A percentile compares a stretch with the other conserved stretches of the same genome.
Conservation (phyloP, 2,888 invertebrate species). For the Parelbella ahira region DNA sequence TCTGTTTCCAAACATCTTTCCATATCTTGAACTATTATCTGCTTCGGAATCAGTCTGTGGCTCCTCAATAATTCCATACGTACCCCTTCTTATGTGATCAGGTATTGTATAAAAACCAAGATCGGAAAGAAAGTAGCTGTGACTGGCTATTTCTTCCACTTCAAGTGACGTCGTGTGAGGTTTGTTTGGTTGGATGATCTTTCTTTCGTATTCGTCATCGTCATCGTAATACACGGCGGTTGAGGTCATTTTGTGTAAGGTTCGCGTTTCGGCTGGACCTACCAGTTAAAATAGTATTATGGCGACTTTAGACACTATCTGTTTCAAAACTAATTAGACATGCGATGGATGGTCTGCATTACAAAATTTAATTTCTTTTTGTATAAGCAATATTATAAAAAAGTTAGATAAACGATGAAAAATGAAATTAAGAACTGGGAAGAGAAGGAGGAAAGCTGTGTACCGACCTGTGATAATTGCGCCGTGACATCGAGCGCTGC, state of each 20-base stretch:
- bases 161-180: constrained; percentile 77
- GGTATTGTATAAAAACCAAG: constrained; percentile 68
- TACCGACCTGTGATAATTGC: constrained; percentile 83
- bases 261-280: constrained; percentile 85
- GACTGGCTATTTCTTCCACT: constrained; percentile 82
- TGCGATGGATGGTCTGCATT: constrained; percentile 48
- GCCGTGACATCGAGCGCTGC: constrained; percentile 82
- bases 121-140: constrained; percentile 80
- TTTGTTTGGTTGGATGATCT: constrained; percentile 66
- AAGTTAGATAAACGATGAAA: constrained; percentile 26
- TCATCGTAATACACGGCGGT: constrained; percentile 81
- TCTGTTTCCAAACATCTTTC: constrained; percentile 60
- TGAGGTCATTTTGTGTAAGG: constrained; percentile 83
- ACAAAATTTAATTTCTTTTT: constrained; percentile 35
- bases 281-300: constrained; percentile 74
- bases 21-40: constrained; percentile 58
- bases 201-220: constrained; percentile 65
- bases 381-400: constrained; percentile 36
- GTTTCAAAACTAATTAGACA: constrained; percentile 38
- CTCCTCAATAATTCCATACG: constrained; percentile 74
- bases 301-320: constrained; percentile 48
- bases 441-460: constrained; percentile 59
- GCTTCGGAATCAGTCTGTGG: constrained; percentile 76
- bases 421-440: constrained; percentile 38
- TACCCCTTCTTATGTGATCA: constrained; percentile 65